Evolutionary conservation across 30 jellyfish, hydroid and myxozoan species (phyloP).

Genomic region (Nemopilema nomurai): DNA sequence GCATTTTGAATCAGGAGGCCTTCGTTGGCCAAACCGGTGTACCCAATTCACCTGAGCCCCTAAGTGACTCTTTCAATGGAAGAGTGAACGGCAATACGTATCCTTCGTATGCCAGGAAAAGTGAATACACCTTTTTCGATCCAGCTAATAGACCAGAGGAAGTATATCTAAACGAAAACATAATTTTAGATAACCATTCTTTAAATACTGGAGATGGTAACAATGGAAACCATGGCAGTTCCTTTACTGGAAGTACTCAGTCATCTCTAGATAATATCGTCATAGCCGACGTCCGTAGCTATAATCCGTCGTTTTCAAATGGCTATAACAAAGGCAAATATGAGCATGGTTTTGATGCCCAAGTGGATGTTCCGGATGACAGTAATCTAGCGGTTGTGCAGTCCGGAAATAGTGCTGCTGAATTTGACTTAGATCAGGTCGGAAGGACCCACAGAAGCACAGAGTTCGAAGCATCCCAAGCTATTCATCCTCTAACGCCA

Average conservation of each 20-base stretch:
- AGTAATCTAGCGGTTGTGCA: neutral
- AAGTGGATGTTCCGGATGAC: neutral
- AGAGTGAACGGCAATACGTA: conserved; percentile 52
- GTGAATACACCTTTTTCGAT: conserved; percentile 49
- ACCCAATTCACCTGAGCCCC: neutral
- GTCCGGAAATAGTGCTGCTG: neutral
- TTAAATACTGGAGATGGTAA: neutral
- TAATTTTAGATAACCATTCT: neutral
- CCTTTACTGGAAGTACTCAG: neutral
- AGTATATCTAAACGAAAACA: neutral
- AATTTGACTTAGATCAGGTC: neutral
- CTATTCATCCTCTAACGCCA: conserved; percentile 13
- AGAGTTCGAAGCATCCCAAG: neutral
- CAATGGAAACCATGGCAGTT: neutral
- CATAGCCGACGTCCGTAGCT: conserved; percentile 66
- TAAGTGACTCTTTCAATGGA: conserved; percentile 11
- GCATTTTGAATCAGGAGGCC: conserved; percentile 20
- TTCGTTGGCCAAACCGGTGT: too few relatives aligned
- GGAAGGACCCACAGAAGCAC: neutral
- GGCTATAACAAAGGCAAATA: neutral
- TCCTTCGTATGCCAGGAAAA: conserved; percentile 53
- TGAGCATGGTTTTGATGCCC: neutral
- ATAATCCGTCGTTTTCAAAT: conserved; percentile 34
- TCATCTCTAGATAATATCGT: conserved; percentile 36
- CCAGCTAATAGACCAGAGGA: conserved; percentile 47